Evolutionary conservation across 2,797 vertebrate species (phyloP), one percentile per base, ranked within the genome.

Genomic region (Pelodytes ibericus): DNA sequence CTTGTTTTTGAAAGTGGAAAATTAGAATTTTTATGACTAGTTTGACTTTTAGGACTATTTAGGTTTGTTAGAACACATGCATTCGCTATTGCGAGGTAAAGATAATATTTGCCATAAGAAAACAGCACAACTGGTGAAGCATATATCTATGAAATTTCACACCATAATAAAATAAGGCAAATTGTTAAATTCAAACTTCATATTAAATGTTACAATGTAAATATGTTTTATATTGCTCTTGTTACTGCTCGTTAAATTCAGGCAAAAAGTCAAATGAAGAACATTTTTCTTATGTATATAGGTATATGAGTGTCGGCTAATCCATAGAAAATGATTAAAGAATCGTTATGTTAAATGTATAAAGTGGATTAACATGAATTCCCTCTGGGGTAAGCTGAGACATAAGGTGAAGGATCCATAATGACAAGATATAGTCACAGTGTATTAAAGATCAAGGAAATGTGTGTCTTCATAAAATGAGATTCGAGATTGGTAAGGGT

Each of bases 321-420:
- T 13, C 87, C 88, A 87, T 87, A 90, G 86, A 88, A 87, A 88
- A 77, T 77, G 80, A 79, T 80, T 88, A 89, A 89, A 86, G 87
- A 90, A 87, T 87, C 89, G 88, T 88, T 87, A 84, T 89, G 86
- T 88, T 89, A 88, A 86, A 90, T 88, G 86, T 88, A 87, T 89
- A 86, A 90, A 90, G 90, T 85, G 88, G 89, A 91, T 92, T 89
- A 90, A 88, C 86, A 91, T 90, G 86, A 89, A 90, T 90, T 87
- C 75, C 87, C 83, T 85, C 86, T 88, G 88, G 86, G 89, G 87
- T 88, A 90, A 88, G 87, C 83, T 81, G 84, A 89, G 89, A 89
- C 88, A 89, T 87, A 86, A 90, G 90, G 90, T 91, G 87, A 86
- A 87, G 83, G 79, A 88, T 90, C 73, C 85, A 89, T 89, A 90